Conservation (phyloP, 2,888 invertebrate species). For the Schizaphis graminum region DNA sequence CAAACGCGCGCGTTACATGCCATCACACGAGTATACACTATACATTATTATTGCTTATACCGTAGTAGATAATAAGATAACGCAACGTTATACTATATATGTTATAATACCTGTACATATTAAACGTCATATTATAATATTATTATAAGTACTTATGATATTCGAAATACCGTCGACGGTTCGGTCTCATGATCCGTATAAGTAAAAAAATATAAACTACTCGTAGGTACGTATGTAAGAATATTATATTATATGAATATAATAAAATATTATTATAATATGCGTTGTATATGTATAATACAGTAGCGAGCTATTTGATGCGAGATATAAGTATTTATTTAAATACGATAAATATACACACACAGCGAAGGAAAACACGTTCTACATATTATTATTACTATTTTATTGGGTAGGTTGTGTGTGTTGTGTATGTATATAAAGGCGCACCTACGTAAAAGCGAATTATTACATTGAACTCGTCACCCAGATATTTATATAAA, state of each 20-base stretch:
- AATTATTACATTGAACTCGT: conserved; percentile 51
- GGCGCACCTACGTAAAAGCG: conserved; percentile 30
- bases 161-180: background rate
- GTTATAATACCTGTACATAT: background rate
- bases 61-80: background rate
- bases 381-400: background rate
- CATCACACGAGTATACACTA: background rate
- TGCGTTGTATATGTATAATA: background rate
- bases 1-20: background rate
- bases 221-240: background rate
- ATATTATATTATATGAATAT: too few species aligned
- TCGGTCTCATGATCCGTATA: background rate
- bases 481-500: conserved; percentile 39
- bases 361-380: background rate
- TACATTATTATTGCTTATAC: background rate
- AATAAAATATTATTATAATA: background rate
- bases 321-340: background rate
- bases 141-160: background rate
- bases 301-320: background rate
- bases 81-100: background rate
- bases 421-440: background rate
- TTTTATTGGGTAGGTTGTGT: conserved; percentile 9
- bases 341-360: background rate
- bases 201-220: background rate
- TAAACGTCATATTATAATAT: background rate